Evolutionary conservation across 2,888 invertebrate species (phyloP), one percentile per base, ranked within the genome.

Genomic region (Dasysyrphus tricinctus): DNA sequence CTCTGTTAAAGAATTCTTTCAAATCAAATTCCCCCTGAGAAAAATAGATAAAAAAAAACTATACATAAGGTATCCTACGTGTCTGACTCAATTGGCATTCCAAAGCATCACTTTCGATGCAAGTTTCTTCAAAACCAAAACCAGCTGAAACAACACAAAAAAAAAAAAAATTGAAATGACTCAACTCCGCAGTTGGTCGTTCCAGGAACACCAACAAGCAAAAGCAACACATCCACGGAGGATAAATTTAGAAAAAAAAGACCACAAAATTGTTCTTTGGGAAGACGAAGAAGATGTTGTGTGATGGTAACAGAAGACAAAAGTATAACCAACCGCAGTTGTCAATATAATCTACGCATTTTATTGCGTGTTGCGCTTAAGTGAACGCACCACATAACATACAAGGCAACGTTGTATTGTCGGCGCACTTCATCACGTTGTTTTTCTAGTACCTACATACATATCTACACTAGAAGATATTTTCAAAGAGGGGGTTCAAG

Each of bases 181-280:
- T 69, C 59, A 67, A 67, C 84, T 85, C 84, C 76, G 67, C 84
- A 80, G 80, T 85, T 85, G 84, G 84, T 85, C 84, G 47, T 76
- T 39, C n/a, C n/a, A 74, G 47, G 67, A 44, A 67, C 47, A 49
- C 49, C 19, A 70, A 54, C 61, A 34, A 57, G 34, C 34, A 4
- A 3, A 32, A 32, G 32, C 32, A 32, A 24, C 24, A 24, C 24
- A 1, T 3, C 37, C 34, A 72, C 56, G 14, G 56, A 44, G 70
- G 75, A 72, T 79, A 83, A 70, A 79, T 79, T 75, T 79, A 79
- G 82, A 61, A 69, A 51, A 34, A 49, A 51, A 34, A 49, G 49
- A 19, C 67, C 49, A 49, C 34, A 47, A 49, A 44, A 32, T 34
- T 47, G 32, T 47, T 47, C 24, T 51, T 54, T 54, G 24, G 37